phyloP scores from a whole-genome alignment of 1,140 invertebrate species.

The Thaumatotibia leucotreta region DNA sequence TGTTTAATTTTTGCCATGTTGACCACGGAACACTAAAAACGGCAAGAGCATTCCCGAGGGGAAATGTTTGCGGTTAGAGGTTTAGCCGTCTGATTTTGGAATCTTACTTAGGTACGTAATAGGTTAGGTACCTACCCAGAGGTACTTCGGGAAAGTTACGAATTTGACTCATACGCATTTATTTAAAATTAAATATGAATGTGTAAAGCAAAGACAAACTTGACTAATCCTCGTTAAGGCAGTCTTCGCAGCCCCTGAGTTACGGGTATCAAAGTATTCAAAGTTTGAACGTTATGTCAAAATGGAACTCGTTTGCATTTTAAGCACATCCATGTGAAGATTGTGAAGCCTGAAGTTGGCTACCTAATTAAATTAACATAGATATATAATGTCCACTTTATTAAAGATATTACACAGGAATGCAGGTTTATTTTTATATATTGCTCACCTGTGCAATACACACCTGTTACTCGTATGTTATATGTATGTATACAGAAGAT shows the following conservation, averaged over 20 bases:
- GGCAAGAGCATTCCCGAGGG: neutral
- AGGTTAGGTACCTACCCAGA: neutral
- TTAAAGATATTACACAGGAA: no score
- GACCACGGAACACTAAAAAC: no score
- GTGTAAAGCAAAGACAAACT: neutral
- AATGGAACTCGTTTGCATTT: neutral
- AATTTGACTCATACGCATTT: neutral
- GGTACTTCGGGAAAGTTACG: neutral
- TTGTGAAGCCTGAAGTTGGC: neutral
- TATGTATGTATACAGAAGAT: no score
- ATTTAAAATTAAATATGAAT: neutral
- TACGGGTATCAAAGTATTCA: neutral
- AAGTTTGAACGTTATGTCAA: neutral
- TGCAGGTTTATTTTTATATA: no score
- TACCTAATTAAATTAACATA: neutral
- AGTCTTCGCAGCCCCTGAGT: neutral
- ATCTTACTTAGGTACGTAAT: neutral
- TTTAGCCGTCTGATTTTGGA: neutral
- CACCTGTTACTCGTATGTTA: no score
- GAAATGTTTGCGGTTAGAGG: neutral
- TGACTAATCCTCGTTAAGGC: neutral
- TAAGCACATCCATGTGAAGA: neutral
- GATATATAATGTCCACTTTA: no score
- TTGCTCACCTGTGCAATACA: no score
- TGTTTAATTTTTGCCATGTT: no score